Conservation (phyloP, 2,113 vertebrate species). For the human (Homo sapiens) region DNA sequence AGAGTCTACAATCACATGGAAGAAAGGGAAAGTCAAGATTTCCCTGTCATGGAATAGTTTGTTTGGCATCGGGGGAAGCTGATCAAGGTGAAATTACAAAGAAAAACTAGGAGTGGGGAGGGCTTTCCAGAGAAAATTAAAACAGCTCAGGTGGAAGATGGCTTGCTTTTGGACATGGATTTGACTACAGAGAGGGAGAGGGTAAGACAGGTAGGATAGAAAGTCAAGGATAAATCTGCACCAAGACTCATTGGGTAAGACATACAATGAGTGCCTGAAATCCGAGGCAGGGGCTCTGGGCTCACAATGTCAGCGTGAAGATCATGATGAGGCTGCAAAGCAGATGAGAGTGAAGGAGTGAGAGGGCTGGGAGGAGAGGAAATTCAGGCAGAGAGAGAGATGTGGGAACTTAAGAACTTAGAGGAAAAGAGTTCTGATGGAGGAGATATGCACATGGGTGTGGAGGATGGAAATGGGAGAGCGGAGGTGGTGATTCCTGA, state of each 20-base stretch:
- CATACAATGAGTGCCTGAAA: neutral
- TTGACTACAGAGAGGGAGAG: neutral
- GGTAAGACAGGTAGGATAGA: neutral
- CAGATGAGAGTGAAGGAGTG: neutral
- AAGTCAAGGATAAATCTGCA: neutral
- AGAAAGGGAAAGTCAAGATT: neutral
- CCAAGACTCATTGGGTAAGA: neutral
- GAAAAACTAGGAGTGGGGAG: neutral
- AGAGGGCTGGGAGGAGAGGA: neutral
- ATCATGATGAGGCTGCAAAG: neutral
- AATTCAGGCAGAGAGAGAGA: no score
- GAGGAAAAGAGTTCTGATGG: neutral
- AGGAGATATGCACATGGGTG: fast-evolving
- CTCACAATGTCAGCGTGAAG: neutral
- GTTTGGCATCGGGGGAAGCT: neutral
- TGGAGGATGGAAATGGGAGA: neutral
- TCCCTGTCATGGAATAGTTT: neutral
- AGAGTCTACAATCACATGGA: neutral
- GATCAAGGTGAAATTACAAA: neutral
- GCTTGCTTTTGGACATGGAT: neutral
- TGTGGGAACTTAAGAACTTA: neutral
- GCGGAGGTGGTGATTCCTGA: fast-evolving
- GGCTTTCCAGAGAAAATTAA: neutral
- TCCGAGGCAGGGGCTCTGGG: neutral
- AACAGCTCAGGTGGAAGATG: neutral